phyloP scores from a whole-genome alignment of 2,797 vertebrate genomes.

The Hylomyscus alleni region DNA sequence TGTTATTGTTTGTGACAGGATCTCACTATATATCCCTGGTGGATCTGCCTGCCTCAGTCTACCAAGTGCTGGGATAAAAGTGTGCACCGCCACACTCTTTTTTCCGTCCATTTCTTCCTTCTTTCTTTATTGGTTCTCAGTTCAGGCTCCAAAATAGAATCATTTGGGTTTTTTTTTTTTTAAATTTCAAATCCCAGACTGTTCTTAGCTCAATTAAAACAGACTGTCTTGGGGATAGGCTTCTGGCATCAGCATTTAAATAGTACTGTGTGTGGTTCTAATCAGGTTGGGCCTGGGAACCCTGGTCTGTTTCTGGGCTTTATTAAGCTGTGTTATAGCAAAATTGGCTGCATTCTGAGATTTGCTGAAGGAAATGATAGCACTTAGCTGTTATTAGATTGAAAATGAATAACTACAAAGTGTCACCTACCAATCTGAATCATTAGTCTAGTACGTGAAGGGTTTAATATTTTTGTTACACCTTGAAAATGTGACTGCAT shows the following conservation, averaged over 20 bases:
- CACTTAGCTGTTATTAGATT: not conserved
- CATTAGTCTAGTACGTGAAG: not conserved
- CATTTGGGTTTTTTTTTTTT: not conserved
- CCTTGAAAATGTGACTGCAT: not conserved
- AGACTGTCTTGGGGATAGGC: not conserved
- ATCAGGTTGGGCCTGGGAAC: fast-evolving
- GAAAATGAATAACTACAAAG: not conserved
- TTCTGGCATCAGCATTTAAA: fast-evolving
- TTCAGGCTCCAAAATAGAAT: not conserved
- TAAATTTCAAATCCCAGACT: not conserved
- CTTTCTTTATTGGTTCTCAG: not conserved
- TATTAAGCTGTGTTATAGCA: too few species aligned
- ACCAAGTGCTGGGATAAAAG: not conserved
- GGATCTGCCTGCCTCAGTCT: not conserved
- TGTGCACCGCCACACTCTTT: not conserved
- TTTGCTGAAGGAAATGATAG: not conserved
- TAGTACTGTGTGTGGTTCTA: not conserved
- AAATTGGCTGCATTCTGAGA: not conserved
- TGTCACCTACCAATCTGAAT: not conserved
- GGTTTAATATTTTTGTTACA: not conserved
- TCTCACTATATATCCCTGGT: not conserved
- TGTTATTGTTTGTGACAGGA: not conserved
- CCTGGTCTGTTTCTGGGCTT: fast-evolving
- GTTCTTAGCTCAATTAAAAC: not conserved
- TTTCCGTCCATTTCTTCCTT: not conserved